Evolutionary conservation across 2,797 vertebrate species (phyloP), one percentile per base, ranked within the genome.

Genomic region (Podarcis siculus): DNA sequence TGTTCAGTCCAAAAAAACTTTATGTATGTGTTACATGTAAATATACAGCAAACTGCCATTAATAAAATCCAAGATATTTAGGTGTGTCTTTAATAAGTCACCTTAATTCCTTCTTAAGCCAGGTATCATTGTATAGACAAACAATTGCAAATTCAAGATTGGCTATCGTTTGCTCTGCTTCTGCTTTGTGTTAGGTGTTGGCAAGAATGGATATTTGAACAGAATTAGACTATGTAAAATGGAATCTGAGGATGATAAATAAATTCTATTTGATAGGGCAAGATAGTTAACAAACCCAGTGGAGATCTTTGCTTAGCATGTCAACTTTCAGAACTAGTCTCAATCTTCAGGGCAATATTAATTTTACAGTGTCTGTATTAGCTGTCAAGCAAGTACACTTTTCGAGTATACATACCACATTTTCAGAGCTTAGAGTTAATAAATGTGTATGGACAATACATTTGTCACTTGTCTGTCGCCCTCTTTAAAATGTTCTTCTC

Each of bases 281-380:
- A 45, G 39, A 45, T 12, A 10, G 35, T 42, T 78, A 0, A 3
- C 19, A 49, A 72, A 93, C 55, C 55, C 19, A 83, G 21, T 6
- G 25, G 32, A 67, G 55, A 2, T 86, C 80, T 89, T 77, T 90
- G 67, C 30, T 13, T 1, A 4, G 1, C 61, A 5, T 8, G 27
- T 25, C 75, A 81, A 9, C 15, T 86, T 93, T 86, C 61, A 91
- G 76, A 83, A 2, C 5, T 80, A 12, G 55, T 83, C 19, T 81
- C 39, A 77, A 25, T 27, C 37, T 77, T 77, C 15, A 32, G 32
- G 4, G 5, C 5, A 72, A 72, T 32, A 72, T 72, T 10, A 9
- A 77, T 77, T 77, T 90, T 3, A 32, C 32, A n/a, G 9, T 67
- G 87, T 86, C 77, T 89, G 71, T 86, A 42, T 77, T 77, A 55